Base-by-base conservation (phyloP, 2,113 vertebrate genomes). In the Sylvia atricapilla region DNA sequence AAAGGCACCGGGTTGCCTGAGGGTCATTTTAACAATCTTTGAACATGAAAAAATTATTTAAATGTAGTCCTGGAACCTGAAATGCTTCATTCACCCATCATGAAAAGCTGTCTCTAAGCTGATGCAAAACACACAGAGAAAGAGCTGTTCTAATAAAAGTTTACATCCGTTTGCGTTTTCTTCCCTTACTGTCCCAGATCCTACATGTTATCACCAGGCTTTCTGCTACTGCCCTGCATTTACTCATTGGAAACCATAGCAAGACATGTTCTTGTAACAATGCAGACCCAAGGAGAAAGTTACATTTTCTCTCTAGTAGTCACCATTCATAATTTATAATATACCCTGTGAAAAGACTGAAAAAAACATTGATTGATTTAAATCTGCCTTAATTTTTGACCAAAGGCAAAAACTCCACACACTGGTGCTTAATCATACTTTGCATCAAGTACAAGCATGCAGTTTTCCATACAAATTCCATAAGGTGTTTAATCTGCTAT, bases 401-500 rank as follows among this genome's bases (percentile, higher is more conserved):
- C 87, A 43, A 95, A 82, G 94, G 91, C 91, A 95, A 94, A 91
- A 97, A 12, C 94, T 87, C 70, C 74, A 66, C 74, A 55, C 86
- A 46, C 69, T 64, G 56, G 52, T 95, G 93, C 94, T 96, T 96
- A 97, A 94, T 93, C 95, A 92, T 84, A 72, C 86, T 94, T 92
- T 75, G 49, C 77, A 82, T 96, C 96, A 78, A 94, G 95, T 97
- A 94, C 91, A 94, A 95, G 74, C 95, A 95, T 85, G 96, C 74
- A 87, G 58, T 69, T 89, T 91, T 95, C 87, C 93, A 93, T 94
- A 95, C 62, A 89, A 96, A 97, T 97, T 95, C 95, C 96, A 91
- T 94, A 46, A 95, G 87, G 89, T 93, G 95, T 95, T 97, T 96
- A 95, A 97, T 95, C 96, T 97, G 66, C 84, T 96, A 95, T 94